These are phyloP conservation scores for Argopecten irradians DNA, from an alignment of 1,140 invertebrate genomes.

Conservation along the genomic window DNA sequence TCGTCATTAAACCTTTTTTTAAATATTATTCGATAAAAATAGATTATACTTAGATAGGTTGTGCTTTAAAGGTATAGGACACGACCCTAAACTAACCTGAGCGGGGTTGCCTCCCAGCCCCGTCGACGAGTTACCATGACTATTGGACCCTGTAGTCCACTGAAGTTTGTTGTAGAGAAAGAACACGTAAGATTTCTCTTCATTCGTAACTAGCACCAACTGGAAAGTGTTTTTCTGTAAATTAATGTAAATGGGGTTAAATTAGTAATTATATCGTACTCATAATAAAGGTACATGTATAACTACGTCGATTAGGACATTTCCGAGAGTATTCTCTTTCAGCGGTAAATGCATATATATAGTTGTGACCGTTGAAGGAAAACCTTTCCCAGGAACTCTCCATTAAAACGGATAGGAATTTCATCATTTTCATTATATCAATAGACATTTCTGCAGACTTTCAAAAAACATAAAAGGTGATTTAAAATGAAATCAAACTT, in stretches of 20 bases:
- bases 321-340: neutral
- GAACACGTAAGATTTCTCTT: slow-evolving; percentile 68
- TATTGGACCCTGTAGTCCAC: slow-evolving; percentile 71
- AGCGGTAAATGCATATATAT: neutral
- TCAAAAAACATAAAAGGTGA: too few relatives aligned
- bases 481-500: too few relatives aligned
- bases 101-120: slow-evolving; percentile 63
- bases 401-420: neutral
- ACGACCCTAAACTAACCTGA: slow-evolving; percentile 53
- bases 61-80: neutral
- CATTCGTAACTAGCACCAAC: slow-evolving; percentile 67
- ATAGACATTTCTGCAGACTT: too few relatives aligned
- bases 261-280: neutral
- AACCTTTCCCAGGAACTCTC: neutral
- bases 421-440: too few relatives aligned
- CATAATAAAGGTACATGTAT: neutral
- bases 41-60: neutral
- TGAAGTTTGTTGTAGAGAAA: slow-evolving; percentile 70
- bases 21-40: neutral
- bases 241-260: slow-evolving; percentile 3
- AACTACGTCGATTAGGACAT: neutral
- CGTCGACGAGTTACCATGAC: slow-evolving; percentile 57
- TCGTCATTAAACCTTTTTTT: neutral
- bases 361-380: neutral
- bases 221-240: slow-evolving; percentile 73